Conservation (phyloP, 1,140 invertebrate genomes). For the Cydia amplana region DNA sequence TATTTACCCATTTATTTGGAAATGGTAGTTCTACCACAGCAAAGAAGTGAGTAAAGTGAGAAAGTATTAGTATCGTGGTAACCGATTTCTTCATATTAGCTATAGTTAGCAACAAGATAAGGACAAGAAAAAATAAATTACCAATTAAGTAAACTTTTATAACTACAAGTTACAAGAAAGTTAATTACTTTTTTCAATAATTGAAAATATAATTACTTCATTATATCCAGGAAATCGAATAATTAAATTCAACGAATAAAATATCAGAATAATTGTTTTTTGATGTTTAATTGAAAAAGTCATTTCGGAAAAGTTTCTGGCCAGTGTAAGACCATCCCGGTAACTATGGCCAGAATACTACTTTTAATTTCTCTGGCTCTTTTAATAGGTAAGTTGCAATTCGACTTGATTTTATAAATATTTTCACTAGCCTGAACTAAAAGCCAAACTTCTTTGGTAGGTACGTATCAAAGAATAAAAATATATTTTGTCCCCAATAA, state of each 20-base stretch:
- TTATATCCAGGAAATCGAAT: slow-evolving; percentile 21
- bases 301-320: background rate
- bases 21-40: too few species aligned
- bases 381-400: background rate
- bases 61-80: background rate
- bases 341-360: slow-evolving; percentile 2
- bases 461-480: background rate
- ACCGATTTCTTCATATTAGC: background rate
- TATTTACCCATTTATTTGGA: too few species aligned
- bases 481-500: background rate
- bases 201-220: background rate
- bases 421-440: too few species aligned
- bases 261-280: background rate
- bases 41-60: background rate
- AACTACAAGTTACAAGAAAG: background rate
- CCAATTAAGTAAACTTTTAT: background rate
- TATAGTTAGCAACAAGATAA: slow-evolving; percentile 4
- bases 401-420: background rate
- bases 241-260: slow-evolving; percentile 13
- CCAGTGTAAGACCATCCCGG: background rate
- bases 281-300: slow-evolving; percentile 1
- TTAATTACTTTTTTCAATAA: background rate
- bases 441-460: background rate
- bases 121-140: background rate
- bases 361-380: slow-evolving; percentile 1